Percentiles rank a stretch among this genome's conserved stretches.
Conservation (phyloP, 2,113 vertebrate species). For the Paradisaea rubra region DNA sequence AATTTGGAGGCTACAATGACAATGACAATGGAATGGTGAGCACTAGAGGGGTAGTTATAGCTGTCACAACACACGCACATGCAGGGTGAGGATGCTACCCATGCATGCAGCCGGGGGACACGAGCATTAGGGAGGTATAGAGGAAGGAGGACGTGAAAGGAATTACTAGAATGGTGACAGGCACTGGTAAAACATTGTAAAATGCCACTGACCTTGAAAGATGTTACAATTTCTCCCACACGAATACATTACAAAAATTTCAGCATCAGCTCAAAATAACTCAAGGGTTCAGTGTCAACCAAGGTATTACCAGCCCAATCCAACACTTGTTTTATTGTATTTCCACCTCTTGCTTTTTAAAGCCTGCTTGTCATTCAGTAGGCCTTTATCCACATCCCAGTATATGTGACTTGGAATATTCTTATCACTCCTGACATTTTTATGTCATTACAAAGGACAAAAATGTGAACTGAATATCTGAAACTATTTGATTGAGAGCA, state of each 20-base stretch:
- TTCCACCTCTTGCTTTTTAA: not conserved
- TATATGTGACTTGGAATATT: not conserved
- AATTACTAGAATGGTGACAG: not conserved
- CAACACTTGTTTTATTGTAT: not conserved
- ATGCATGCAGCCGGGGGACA: not conserved
- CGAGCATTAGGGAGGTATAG: not conserved
- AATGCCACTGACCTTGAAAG: not conserved
- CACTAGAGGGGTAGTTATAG: not conserved
- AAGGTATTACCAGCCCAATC: not conserved
- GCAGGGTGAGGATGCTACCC: not conserved
- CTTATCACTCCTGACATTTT: not conserved
- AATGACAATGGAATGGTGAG: not conserved
- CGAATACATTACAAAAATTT: accelerated
- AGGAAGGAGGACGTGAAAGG: not conserved
- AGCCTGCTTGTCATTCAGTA: not conserved
- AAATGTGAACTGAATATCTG: not conserved
- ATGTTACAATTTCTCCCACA: not conserved
- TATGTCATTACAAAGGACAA: not conserved
- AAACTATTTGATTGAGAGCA: not conserved
- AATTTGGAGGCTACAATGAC: not conserved
- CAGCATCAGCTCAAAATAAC: not conserved
- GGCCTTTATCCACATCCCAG: not conserved
- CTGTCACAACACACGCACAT: not conserved
- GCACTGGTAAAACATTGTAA: not conserved
- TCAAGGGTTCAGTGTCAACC: not conserved